Evolutionary conservation across 2,113 vertebrate species (phyloP).

Genomic region (Colinus virginianus): DNA sequence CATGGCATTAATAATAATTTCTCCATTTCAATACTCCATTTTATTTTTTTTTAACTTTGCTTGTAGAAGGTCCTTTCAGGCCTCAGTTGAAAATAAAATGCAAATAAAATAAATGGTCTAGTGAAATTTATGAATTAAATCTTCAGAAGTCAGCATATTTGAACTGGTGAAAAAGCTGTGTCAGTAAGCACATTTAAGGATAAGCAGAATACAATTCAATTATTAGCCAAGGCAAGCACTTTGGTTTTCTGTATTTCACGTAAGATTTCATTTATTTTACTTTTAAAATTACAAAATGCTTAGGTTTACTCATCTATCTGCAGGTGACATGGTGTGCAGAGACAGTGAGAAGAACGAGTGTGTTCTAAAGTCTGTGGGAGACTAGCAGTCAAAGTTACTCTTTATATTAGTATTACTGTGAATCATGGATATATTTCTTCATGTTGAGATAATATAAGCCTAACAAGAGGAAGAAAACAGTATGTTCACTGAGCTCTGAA

Average conservation of each 20-base stretch:
- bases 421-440: not conserved
- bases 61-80: not conserved
- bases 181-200: not conserved
- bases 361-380: not conserved
- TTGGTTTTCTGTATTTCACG: not conserved
- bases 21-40: not conserved
- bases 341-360: not conserved
- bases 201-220: not conserved
- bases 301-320: not conserved
- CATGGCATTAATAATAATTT: not conserved
- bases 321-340: not conserved
- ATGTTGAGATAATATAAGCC: not conserved
- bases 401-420: not conserved
- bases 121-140: not conserved
- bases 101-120: not conserved
- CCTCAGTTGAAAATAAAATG: not conserved
- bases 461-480: not conserved
- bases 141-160: not conserved
- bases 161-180: not conserved
- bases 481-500: not conserved
- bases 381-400: not conserved
- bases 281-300: not conserved
- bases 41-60: not conserved
- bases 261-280: not conserved
- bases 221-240: not conserved